Base-by-base conservation (phyloP, 2,113 vertebrate species). In the Lathamus discolor region DNA sequence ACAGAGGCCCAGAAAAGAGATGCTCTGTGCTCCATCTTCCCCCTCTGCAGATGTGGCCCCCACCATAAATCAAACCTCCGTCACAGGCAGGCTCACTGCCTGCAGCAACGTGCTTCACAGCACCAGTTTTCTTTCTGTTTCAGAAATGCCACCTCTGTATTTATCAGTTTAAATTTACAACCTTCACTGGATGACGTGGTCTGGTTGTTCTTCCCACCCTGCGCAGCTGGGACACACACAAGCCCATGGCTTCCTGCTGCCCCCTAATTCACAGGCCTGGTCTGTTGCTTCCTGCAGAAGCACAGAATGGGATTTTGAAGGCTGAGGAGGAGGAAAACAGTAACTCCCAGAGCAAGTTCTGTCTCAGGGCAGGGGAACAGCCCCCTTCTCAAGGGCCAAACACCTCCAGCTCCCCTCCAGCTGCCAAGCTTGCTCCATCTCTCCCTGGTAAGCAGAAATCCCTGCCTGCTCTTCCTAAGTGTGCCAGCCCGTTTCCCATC, bases 1-100 rank as follows among this genome's bases (percentile, higher is more conserved):
- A 79, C 93, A 83, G 76, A 80, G 88, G 13, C 33, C 67, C 82
- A 90, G 59, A 37, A 95, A 83, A 96, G 49, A 62, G 44, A 11
- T 1, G 41, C 46, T 55, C 75, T 2, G 37, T 9, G 41, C 68
- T 89, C 37, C 85, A 46, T 81, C 75, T 33, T 61, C 22, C 28
- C 44, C 28, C 63, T 70, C 49, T 51, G 11, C 62, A 37, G 78
- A 31, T 4, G 18, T 46, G 55, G 22, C 39, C 73, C 37, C 35
- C 16, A 15, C 11, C 44, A 43, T 55, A 67, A 88, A 93, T 23
- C 24, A 88, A 93, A 54, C 35, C 31, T 43, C 24, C 67, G 9
- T 16, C 10, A 1, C 27, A 28, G 72, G 70, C 70, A 37, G 59
- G 57, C 23, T 78, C 14, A 1, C 52, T 39, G 64, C 41, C 35